A percentile compares a stretch with the other conserved stretches of the same genome.
These are phyloP conservation scores for Piaya cayana DNA, from an alignment of 2,113 vertebrate genomes.

Conservation along the genomic window DNA sequence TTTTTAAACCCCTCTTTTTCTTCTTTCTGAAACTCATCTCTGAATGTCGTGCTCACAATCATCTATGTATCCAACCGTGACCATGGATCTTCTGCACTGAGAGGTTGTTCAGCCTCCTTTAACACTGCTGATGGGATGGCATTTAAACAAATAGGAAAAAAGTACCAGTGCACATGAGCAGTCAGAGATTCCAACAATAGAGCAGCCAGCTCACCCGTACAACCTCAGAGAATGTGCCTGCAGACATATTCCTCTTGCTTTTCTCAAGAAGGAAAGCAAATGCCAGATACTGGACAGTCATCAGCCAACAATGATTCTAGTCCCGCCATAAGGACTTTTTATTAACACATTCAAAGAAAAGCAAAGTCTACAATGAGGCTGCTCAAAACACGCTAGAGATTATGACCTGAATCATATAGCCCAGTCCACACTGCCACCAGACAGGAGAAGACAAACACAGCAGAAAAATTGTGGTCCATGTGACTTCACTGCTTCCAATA, in stretches of 20 bases:
- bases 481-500: not conserved
- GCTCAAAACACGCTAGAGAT: not conserved
- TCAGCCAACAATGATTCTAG: not conserved
- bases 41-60: conserved; percentile 46
- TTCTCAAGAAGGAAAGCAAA: not conserved
- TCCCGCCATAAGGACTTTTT: not conserved
- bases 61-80: conserved; percentile 10
- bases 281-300: not conserved
- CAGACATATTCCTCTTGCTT: not conserved
- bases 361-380: not conserved
- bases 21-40: conserved; percentile 59
- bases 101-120: conserved; percentile 41
- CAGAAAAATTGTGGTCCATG: not conserved
- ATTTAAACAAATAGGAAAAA: conserved; percentile 42
- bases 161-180: not conserved
- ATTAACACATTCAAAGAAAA: not conserved
- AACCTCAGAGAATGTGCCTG: not conserved
- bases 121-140: conserved; percentile 28
- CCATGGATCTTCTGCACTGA: not conserved
- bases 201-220: not conserved
- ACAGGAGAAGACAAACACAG: not conserved
- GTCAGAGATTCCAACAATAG: not conserved
- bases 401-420: not conserved
- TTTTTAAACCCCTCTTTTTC: conserved; percentile 14
- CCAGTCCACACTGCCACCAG: not conserved